Evolutionary conservation across 2,888 invertebrate genomes (phyloP).

Genomic region (Drosophila monieri): DNA sequence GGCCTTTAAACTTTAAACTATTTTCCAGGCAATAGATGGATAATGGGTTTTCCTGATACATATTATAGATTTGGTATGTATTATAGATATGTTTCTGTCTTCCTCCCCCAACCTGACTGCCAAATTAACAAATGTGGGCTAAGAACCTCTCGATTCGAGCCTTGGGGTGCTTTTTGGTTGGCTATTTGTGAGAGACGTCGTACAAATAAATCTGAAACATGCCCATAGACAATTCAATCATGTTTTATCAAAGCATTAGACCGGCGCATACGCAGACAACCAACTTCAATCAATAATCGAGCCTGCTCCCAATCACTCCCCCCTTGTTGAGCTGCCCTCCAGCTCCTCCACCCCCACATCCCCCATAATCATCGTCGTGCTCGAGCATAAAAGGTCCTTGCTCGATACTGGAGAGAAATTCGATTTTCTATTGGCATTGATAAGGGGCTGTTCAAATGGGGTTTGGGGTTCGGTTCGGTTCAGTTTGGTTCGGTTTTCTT

Average conservation of each 20-base stretch:
- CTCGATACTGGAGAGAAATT: conserved; percentile 41
- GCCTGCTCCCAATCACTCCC: conserved; percentile 16
- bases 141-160: conserved; percentile 2
- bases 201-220: conserved; percentile 52
- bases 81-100: background rate
- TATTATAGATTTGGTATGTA: too few species aligned
- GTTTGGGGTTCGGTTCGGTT: background rate
- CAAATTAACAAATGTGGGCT: background rate
- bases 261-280: conserved; percentile 45
- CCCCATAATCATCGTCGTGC: conserved; percentile 47
- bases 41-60: too few species aligned
- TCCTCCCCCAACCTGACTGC: conserved; percentile 2
- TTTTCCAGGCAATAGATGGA: too few species aligned
- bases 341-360: background rate
- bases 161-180: conserved; percentile 7
- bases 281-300: conserved; percentile 68
- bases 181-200: conserved; percentile 53
- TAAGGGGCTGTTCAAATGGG: conserved; percentile 49
- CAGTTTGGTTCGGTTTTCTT: background rate
- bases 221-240: conserved; percentile 70
- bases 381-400: conserved; percentile 63
- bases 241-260: conserved; percentile 75
- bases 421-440: conserved; percentile 73
- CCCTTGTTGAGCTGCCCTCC: background rate
- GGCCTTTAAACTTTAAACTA: too few species aligned